Percentiles rank a stretch among this genome's conserved stretches.
Conservation (phyloP, 2,113 vertebrate genomes). For the Lutjanus erythropterus region DNA sequence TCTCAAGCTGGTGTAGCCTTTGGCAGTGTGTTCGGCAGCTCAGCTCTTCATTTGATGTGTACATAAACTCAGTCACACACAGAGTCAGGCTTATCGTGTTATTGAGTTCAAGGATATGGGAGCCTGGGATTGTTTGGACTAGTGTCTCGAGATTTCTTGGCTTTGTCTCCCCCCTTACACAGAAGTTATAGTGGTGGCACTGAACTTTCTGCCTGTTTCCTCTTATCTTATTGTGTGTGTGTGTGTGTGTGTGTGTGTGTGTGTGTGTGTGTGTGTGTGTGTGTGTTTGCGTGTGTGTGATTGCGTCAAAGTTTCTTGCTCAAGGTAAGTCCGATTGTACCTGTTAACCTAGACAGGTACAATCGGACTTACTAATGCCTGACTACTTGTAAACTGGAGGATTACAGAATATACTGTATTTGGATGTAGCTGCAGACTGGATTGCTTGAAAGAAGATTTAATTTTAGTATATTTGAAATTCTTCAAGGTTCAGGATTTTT, state of each 20-base stretch:
- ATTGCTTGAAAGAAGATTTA: background rate
- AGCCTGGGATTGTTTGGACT: constrained; percentile 73
- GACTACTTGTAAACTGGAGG: background rate
- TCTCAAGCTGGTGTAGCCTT: constrained; percentile 10
- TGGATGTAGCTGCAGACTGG: background rate
- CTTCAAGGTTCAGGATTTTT: background rate
- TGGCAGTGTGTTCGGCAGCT: constrained; percentile 24
- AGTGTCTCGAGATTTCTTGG: constrained; percentile 52
- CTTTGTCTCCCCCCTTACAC: constrained; percentile 48
- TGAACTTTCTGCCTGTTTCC: constrained; percentile 30
- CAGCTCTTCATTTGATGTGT: constrained; percentile 45
- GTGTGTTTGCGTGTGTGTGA: constrained; percentile 10
- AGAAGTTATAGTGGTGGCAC: constrained; percentile 34
- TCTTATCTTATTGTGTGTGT: constrained; percentile 49
- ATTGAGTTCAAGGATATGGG: constrained; percentile 54
- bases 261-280: constrained; percentile 10
- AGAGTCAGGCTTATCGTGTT: constrained; percentile 63
- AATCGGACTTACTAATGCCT: background rate
- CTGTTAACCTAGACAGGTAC: too few relatives aligned
- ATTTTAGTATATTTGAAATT: background rate
- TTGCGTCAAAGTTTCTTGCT: constrained; percentile 33
- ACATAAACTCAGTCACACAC: constrained; percentile 53
- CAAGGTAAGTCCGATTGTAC: too few relatives aligned
- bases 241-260: background rate
- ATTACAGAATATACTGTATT: background rate